Percentiles rank a stretch among this genome's conserved stretches.
These are phyloP conservation scores for Herpailurus yagouaroundi DNA, from an alignment of 2,113 vertebrate genomes.

Conservation along the genomic window DNA sequence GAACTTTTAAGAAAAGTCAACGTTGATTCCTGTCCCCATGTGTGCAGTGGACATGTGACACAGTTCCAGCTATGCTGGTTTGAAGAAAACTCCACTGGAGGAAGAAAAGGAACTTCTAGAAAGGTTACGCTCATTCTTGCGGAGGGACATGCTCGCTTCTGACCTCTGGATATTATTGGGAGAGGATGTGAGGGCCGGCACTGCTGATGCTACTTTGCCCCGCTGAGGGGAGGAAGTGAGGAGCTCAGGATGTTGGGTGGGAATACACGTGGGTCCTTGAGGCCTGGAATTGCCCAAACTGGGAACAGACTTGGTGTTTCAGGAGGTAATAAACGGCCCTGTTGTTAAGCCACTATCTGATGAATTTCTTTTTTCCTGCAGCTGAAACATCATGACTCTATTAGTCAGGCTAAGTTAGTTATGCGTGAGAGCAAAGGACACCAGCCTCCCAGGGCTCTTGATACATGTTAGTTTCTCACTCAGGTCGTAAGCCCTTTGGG, in stretches of 20 bases:
- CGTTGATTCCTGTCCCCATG: neutral
- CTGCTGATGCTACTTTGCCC: neutral
- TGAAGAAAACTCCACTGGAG: neutral
- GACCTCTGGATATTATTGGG: neutral
- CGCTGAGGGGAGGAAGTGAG: neutral
- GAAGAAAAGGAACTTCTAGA: neutral
- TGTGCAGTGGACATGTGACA: neutral
- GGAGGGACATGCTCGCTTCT: neutral
- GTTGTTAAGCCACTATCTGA: neutral
- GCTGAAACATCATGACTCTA: neutral
- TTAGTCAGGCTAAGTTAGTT: neutral
- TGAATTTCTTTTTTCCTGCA: neutral
- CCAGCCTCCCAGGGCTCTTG: neutral
- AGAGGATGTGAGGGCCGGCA: neutral
- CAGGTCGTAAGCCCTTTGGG: neutral
- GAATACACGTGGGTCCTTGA: neutral
- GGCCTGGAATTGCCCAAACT: neutral
- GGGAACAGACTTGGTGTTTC: neutral
- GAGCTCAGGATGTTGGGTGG: neutral
- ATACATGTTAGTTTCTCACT: neutral
- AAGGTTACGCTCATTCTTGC: neutral
- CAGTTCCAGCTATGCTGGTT: neutral
- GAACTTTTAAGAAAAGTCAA: neutral
- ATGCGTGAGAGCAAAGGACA: accelerated
- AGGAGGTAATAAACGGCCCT: neutral